Evolutionary conservation across 2,888 invertebrate genomes (phyloP).

Genomic region (Brachylomia viminalis): DNA sequence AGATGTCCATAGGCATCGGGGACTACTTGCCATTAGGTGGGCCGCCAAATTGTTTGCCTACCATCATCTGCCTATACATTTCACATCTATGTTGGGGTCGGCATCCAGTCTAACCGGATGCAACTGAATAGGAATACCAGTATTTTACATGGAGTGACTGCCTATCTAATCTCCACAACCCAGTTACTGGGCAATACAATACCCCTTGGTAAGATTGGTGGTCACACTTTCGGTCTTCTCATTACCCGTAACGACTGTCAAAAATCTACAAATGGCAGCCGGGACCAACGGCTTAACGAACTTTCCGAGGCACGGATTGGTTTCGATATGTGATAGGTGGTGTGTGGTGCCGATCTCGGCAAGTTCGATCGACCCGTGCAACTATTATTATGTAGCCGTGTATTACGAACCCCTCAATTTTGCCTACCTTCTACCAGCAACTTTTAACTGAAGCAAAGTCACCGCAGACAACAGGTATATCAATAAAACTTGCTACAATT

Average conservation of each 20-base stretch:
- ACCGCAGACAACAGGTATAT: slow-evolving; percentile 32
- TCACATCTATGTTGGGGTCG: not conserved
- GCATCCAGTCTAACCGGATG: not conserved
- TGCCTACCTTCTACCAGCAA: not conserved
- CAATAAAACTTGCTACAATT: slow-evolving; percentile 67
- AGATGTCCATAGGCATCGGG: not conserved
- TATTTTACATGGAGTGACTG: not conserved
- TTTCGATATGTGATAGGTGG: not conserved
- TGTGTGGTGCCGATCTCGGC: not conserved
- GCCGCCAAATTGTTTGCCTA: not conserved
- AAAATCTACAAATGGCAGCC: not conserved
- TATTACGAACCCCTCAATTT: not conserved
- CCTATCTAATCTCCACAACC: not conserved
- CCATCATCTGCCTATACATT: not conserved
- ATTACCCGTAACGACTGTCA: not conserved
- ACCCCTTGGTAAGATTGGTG: not conserved
- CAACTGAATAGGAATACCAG: not conserved
- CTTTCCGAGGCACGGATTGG: not conserved
- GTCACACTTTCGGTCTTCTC: no score
- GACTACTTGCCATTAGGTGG: no score
- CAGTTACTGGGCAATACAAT: not conserved
- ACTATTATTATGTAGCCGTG: not conserved
- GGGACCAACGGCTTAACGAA: not conserved
- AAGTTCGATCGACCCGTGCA: not conserved
- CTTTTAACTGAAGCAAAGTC: slow-evolving; percentile 23